Conservation (phyloP, 2,797 vertebrate species). For the Nothura maculosa region DNA sequence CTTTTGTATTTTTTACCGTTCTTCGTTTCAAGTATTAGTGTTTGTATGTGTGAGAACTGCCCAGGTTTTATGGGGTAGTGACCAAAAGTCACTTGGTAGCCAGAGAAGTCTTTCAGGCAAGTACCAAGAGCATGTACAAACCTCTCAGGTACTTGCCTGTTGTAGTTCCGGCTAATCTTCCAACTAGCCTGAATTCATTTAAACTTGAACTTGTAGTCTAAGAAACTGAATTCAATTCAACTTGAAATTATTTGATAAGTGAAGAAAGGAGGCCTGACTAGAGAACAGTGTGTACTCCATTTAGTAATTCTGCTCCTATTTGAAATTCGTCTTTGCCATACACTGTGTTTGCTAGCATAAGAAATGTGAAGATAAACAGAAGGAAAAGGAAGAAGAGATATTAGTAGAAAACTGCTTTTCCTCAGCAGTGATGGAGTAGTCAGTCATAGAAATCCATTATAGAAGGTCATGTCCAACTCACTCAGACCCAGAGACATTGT, state of each 20-base stretch:
- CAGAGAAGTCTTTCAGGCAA: not conserved
- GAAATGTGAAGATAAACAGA: not conserved
- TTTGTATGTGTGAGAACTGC: not conserved
- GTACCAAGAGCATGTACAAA: not conserved
- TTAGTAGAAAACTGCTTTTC: not conserved
- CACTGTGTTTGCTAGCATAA: not conserved
- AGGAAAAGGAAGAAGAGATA: not conserved
- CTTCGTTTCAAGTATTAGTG: not conserved
- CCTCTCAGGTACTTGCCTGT: not conserved
- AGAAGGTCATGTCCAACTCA: not conserved
- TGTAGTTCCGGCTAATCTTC: not conserved
- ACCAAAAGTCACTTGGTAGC: not conserved
- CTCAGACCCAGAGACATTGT: not conserved
- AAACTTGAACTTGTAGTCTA: not conserved
- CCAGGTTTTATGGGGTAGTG: constrained; percentile 25
- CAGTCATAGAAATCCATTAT: not conserved
- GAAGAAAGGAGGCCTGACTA: not conserved
- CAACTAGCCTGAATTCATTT: not conserved
- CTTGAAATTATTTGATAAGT: not conserved
- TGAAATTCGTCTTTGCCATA: not conserved
- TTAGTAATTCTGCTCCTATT: not conserved
- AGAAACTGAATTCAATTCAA: not conserved
- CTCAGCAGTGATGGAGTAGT: not conserved
- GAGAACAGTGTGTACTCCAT: not conserved
- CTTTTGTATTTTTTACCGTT: constrained; percentile 15